Evolutionary conservation across 2,113 vertebrate species (phyloP).

Genomic region (Speoplatyrhinus poulsoni): DNA sequence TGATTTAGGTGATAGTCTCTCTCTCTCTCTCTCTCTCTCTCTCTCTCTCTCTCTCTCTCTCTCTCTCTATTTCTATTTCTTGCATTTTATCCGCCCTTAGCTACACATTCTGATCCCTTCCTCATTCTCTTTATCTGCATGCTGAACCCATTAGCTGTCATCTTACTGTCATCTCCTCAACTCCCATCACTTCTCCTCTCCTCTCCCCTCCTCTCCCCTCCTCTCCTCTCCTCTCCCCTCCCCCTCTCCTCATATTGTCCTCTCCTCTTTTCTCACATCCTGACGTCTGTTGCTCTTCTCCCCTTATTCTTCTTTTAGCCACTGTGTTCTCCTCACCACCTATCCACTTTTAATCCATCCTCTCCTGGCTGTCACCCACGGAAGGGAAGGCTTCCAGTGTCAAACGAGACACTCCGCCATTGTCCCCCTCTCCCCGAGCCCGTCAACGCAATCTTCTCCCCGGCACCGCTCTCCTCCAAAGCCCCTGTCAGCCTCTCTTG

Average conservation of each 20-base stretch:
- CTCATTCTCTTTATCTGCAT: slow-evolving; percentile 49
- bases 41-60: slow-evolving; percentile 5
- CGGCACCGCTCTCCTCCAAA: slow-evolving; percentile 35
- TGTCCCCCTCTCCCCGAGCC: too few relatives aligned
- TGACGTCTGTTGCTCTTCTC: background rate
- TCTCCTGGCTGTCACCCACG: background rate
- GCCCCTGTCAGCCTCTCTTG: slow-evolving; percentile 56
- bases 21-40: too few relatives aligned
- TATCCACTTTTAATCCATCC: background rate
- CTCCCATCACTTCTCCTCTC: background rate
- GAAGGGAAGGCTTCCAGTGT: background rate
- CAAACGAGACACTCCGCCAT: too few relatives aligned
- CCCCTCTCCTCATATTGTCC: background rate
- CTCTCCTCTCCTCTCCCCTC: background rate
- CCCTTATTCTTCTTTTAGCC: too few relatives aligned
- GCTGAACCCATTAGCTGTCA: slow-evolving; percentile 62
- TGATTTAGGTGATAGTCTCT: background rate
- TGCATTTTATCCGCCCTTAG: slow-evolving; percentile 59
- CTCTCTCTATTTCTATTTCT: background rate
- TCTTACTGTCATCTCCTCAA: slow-evolving; percentile 48
- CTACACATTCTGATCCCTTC: slow-evolving; percentile 44
- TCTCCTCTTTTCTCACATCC: background rate
- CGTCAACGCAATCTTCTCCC: background rate
- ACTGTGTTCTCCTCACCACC: background rate
- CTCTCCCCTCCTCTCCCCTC: background rate